Conservation (phyloP, 2,113 vertebrate species). For the Scophthalmus maximus region DNA sequence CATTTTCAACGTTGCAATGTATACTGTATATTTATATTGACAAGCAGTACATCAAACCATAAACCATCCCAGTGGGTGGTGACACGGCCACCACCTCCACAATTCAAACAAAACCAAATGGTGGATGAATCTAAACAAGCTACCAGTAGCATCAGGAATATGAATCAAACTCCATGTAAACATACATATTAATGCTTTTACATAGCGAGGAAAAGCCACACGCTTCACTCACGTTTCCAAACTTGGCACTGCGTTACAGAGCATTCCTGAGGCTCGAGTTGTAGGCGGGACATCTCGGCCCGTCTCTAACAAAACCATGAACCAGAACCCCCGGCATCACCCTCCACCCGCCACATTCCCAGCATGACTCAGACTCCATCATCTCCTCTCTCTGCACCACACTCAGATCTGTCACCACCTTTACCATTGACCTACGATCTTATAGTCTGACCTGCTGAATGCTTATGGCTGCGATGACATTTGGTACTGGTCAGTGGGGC, state of each 20-base stretch:
- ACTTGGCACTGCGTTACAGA: not conserved
- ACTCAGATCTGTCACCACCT: slow-evolving; percentile 40
- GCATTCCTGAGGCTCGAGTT: slow-evolving; percentile 48
- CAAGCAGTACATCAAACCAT: not conserved
- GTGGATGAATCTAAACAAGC: slow-evolving; percentile 3
- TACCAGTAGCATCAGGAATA: not conserved
- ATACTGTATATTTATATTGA: not conserved
- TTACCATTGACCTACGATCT: not conserved
- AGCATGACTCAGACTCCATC: slow-evolving; percentile 36
- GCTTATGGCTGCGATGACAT: not conserved
- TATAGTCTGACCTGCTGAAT: slow-evolving; percentile 15
- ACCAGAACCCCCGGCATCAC: slow-evolving; percentile 18
- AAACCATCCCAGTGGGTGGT: not conserved
- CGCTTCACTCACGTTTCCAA: slow-evolving; percentile 15
- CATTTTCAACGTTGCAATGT: too few species aligned
- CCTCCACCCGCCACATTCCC: slow-evolving; percentile 33
- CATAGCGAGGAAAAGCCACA: slow-evolving; percentile 62
- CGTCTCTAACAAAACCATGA: slow-evolving; percentile 9
- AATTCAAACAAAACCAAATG: slow-evolving; percentile 29
- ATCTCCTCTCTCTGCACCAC: slow-evolving; percentile 21
- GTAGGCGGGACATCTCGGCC: not conserved
- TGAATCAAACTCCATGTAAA: slow-evolving; percentile 39
- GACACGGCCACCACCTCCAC: not conserved
- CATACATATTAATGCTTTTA: slow-evolving; percentile 30
- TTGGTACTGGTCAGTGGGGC: not conserved